Evolutionary conservation across 1,140 invertebrate species (phyloP).

Genomic region (Protaetia brevitarsis): DNA sequence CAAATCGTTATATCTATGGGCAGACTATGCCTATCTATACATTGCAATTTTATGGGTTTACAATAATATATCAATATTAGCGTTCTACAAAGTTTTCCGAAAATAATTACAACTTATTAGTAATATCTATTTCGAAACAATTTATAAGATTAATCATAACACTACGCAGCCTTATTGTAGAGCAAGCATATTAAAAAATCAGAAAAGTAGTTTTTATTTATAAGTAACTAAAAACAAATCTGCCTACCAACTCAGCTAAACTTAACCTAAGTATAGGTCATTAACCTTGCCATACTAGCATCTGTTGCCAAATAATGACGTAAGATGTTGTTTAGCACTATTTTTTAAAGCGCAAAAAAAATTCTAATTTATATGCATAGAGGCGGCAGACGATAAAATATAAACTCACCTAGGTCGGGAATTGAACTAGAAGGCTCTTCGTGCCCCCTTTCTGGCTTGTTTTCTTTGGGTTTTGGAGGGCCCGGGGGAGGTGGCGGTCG

Average conservation of each 20-base stretch:
- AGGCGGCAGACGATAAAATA: not conserved
- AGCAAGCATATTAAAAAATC: too few relatives aligned
- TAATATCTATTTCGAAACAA: too few relatives aligned
- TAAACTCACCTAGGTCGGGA: conserved; percentile 74
- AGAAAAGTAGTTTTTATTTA: not conserved
- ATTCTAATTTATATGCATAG: too few relatives aligned
- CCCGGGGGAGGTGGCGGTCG: conserved; percentile 56
- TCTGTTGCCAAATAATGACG: conserved; percentile 8
- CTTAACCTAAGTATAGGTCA: not conserved
- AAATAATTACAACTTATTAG: too few relatives aligned
- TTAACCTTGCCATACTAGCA: conserved; percentile 6
- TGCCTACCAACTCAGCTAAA: not conserved
- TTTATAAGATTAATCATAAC: too few relatives aligned
- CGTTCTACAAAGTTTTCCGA: too few relatives aligned
- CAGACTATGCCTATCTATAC: too few relatives aligned
- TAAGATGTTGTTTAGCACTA: not conserved
- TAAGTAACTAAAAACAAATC: not conserved
- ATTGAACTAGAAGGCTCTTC: conserved; percentile 81
- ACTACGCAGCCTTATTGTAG: too few relatives aligned
- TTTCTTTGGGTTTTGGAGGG: conserved; percentile 48
- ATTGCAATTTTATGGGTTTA: too few relatives aligned
- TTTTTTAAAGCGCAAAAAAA: not conserved
- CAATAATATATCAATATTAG: too few relatives aligned
- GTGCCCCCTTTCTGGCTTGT: conserved; percentile 43
- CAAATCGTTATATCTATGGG: too few relatives aligned